Evolutionary conservation across 2,797 vertebrate genomes (phyloP).

Genomic region (Rousettus madagascariensis): DNA sequence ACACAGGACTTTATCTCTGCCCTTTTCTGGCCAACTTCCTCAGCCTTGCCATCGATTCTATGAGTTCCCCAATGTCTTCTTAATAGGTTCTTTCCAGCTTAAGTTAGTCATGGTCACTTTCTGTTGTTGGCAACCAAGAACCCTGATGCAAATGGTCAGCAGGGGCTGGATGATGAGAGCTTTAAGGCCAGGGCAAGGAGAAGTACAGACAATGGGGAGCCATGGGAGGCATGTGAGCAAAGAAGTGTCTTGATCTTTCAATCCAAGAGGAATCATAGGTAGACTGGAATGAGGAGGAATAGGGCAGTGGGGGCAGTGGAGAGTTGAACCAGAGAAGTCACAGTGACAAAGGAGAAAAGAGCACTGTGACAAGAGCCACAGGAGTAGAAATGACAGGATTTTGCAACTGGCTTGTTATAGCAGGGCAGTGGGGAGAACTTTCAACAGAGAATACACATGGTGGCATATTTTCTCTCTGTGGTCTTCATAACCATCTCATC

Average conservation of each 20-base stretch:
- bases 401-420: neutral
- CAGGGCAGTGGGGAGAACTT: neutral
- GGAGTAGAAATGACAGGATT: neutral
- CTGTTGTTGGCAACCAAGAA: neutral
- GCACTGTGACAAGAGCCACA: too few relatives aligned
- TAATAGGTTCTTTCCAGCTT: neutral
- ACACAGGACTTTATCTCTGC: neutral
- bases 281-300: too few relatives aligned
- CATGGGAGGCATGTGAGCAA: neutral
- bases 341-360: neutral
- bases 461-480: neutral
- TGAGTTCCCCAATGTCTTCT: neutral
- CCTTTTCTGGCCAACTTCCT: neutral
- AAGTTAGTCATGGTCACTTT: neutral
- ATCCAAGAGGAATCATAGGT: neutral
- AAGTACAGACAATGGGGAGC: neutral
- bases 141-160: neutral
- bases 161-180: neutral
- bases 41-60: neutral
- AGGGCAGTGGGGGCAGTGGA: fast-evolving
- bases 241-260: neutral
- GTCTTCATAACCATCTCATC: neutral
- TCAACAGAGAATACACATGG: neutral
- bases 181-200: neutral
- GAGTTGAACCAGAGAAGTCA: neutral